A percentile compares a stretch with the other conserved stretches of the same genome.
Conservation (phyloP, 2,888 invertebrate genomes). For the Abscondita cerata region DNA sequence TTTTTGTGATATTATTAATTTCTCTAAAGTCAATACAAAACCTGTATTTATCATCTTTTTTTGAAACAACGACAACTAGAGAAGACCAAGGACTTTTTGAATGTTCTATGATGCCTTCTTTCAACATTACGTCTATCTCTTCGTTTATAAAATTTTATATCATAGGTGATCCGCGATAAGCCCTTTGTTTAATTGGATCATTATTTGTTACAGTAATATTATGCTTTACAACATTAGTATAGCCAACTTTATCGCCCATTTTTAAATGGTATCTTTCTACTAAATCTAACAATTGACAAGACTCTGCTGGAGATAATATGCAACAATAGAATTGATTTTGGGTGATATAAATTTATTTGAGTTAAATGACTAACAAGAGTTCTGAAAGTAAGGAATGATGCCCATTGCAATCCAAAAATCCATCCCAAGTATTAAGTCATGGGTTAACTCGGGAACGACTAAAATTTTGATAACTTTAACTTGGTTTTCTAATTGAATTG, state of each 20-base stretch:
- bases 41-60: too few relatives aligned
- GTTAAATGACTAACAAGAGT: background rate
- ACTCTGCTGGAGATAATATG: too few relatives aligned
- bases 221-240: background rate
- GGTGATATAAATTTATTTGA: too few relatives aligned
- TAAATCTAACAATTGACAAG: too few relatives aligned
- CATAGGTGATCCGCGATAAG: background rate
- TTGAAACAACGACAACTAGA: too few relatives aligned
- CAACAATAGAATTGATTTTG: too few relatives aligned
- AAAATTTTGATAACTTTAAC: background rate
- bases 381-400: background rate
- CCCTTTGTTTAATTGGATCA: background rate
- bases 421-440: background rate
- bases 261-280: background rate
- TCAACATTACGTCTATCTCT: background rate
- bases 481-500: background rate
- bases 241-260: background rate
- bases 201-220: background rate
- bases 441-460: background rate
- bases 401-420: background rate
- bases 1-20: too few relatives aligned
- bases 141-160: background rate
- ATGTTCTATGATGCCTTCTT: background rate
- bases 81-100: background rate
- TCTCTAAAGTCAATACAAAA: too few relatives aligned